A percentile compares a stretch with the other conserved stretches of the same genome.
Conservation (phyloP, 2,888 invertebrate species). For the Eupithecia inturbata region DNA sequence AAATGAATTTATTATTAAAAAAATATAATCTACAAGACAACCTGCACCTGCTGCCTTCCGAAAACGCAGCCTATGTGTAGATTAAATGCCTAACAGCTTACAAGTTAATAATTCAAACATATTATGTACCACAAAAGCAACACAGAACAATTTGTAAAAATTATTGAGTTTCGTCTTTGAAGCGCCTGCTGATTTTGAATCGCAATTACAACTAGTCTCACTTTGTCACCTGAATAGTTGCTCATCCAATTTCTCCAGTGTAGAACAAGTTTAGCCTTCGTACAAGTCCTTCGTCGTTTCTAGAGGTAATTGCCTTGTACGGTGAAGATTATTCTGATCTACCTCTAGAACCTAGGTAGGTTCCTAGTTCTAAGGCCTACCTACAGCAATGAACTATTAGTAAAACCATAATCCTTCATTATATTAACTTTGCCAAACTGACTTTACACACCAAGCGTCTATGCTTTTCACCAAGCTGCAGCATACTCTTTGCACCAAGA, state of each 20-base stretch:
- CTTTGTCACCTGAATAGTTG: background rate
- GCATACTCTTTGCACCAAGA: slow-evolving; percentile 25
- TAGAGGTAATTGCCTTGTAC: background rate
- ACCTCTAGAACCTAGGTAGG: no score
- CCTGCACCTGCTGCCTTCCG: background rate
- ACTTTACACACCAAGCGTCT: background rate
- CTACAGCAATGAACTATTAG: background rate
- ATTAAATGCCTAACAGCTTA: background rate
- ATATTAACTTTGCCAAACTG: background rate
- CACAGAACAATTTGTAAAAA: background rate
- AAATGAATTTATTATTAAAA: no score
- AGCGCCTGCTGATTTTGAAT: background rate
- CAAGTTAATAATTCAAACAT: background rate
- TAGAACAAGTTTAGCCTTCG: background rate
- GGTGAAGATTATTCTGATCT: background rate
- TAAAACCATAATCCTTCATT: background rate
- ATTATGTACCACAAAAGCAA: background rate
- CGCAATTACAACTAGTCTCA: background rate
- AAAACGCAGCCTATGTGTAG: background rate
- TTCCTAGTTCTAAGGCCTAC: background rate
- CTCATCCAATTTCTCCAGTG: background rate
- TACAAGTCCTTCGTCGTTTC: background rate
- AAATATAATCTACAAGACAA: no score
- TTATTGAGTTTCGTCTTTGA: background rate
- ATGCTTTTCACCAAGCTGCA: background rate